Base-by-base conservation (phyloP, 2,113 vertebrate species). In the Corythaixoides concolor region DNA sequence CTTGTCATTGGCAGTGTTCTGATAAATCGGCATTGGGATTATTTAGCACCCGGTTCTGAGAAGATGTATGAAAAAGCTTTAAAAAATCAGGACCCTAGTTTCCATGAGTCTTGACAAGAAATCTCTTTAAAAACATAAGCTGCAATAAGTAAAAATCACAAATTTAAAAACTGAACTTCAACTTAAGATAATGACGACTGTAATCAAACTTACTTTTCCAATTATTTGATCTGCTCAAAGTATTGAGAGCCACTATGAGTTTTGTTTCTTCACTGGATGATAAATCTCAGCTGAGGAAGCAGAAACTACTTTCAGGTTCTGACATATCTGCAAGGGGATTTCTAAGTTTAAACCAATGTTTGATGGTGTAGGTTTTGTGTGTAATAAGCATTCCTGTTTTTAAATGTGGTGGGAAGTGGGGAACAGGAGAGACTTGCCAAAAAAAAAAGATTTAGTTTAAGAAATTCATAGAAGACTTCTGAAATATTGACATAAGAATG, bases 371-470 rank as follows among this genome's bases (percentile, higher is more conserved):
- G 9, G 13, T 58, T 84, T 3, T 41, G 6, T n/a, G 9, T 72
- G 8, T 68, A 28, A 26, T 58, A 59, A 47, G 8, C 8, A 30
- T 89, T 77, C 7, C 5, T 49, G 69, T 27, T 27, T 58, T 59
- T 18, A 59, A 39, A 52, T 0, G 0, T 24, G 6, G 5, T 19
- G 5, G 11, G 45, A 47, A 17, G 4, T 1, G 8, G 8, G 12
- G 2, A 66, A 55, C 8, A 32, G 58, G 62, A 75, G 5, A 56
- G 5, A 28, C 37, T 81, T 85, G 10, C 15, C 14, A 63, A 47
- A 75, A 70, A 15, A 6, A 43, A n/a, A n/a, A n/a, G 12, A 21
- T 43, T n/a, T 68, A 2, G 24, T 58, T 63, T 63, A 47, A 63
- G 67, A 58, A 91, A 91, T 13, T 24, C 0, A 0, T 28, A 39